Evolutionary conservation across 2,888 invertebrate genomes (phyloP), one percentile per base, ranked within the genome.

Genomic region (Oxyteleia sp.): DNA sequence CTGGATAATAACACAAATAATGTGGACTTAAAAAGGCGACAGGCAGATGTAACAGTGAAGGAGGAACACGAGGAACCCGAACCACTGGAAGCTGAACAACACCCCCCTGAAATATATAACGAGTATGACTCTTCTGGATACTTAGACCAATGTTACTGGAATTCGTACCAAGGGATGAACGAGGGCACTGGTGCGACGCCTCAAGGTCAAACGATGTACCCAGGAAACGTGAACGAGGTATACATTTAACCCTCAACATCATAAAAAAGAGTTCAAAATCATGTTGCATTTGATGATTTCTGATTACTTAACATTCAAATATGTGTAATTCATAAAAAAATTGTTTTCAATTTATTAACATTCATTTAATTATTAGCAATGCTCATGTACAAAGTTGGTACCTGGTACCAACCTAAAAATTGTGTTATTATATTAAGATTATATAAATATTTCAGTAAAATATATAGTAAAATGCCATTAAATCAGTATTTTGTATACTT

Each of bases 71-170:
- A 64, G 20, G 63, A 59, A 7, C 0, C n/a, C 3, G 66, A 68
- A 29, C 23, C 76, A 29, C 13, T 69, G 4, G 57, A 69, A 15
- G 16, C 41, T 4, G 55, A 79, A 0, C 13, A 79, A 0, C 5
- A 32, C 8, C 32, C 1, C 8, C 1, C 32, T 8, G 74, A 68
- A 41, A 13, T 55, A 8, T 68, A 45, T 32, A 59, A 61, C 15
- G 80, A 81, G 18, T 74, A 74, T 55, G 81, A 81, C 32, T 80
- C 81, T 13, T 47, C 72, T n/a, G 61, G 61, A 0, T 81, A 74
- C 20, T 38, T 81, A 11, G 74, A 74, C 15, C 72, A 74, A n/a
- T 18, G 51, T 47, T 80, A 80, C 51, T 74, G 72, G 72, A 49
- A 74, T 29, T 61, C 79, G 7, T 71, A 71, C 29, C 47, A 53